phyloP scores from a whole-genome alignment of 1,140 invertebrate species.

The Maconellicoccus hirsutus region DNA sequence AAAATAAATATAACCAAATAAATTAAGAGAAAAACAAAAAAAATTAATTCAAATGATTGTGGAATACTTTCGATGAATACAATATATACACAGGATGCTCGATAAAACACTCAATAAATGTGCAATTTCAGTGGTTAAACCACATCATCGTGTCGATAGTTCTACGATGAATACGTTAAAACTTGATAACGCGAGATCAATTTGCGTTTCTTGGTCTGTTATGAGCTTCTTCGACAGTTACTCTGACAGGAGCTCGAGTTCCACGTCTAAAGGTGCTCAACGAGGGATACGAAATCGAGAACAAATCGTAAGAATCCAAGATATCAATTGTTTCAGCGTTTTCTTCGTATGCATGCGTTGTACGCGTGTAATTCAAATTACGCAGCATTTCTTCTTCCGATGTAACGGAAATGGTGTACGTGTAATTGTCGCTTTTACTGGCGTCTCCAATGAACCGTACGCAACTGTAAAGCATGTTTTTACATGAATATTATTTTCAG shows the following conservation, averaged over 20 bases:
- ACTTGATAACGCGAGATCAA: neutral
- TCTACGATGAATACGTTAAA: too few relatives aligned
- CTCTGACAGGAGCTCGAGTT: neutral
- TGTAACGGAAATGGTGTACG: neutral
- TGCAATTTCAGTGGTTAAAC: too few relatives aligned
- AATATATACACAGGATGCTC: too few relatives aligned
- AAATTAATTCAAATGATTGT: too few relatives aligned
- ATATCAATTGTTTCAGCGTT: neutral
- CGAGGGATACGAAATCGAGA: slow-evolving; percentile 1
- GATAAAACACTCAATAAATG: too few relatives aligned
- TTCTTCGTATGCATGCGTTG: slow-evolving; percentile 20
- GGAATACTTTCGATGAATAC: too few relatives aligned
- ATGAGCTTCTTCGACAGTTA: slow-evolving; percentile 3
- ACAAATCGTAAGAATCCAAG: neutral
- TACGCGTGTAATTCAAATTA: slow-evolving; percentile 23
- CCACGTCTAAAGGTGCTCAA: neutral
- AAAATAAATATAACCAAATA: too few relatives aligned
- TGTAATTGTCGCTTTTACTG: slow-evolving; percentile 22
- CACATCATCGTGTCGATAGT: too few relatives aligned
- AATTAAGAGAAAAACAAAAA: too few relatives aligned
- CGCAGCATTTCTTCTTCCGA: neutral
- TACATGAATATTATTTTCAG: too few relatives aligned
- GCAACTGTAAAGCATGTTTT: slow-evolving; percentile 18
- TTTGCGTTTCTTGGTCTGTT: neutral
- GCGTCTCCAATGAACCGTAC: slow-evolving; percentile 23